phyloP scores from a whole-genome alignment of 2,888 invertebrate genomes.

The Synanthedon andrenaeformis region DNA sequence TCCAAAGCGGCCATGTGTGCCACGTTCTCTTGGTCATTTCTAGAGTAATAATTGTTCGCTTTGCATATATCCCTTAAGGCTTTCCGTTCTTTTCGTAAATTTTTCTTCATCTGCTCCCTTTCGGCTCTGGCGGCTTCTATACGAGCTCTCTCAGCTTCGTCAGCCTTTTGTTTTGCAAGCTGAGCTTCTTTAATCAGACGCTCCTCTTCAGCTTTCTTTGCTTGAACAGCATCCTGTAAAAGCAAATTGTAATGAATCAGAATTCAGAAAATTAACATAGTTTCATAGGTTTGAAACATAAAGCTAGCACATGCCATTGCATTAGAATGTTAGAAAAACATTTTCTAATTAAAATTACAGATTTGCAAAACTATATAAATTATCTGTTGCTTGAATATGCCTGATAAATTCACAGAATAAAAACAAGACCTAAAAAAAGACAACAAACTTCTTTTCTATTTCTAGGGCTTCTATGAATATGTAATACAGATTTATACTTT shows the following conservation, averaged over 20 bases:
- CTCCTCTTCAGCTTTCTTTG: conserved; percentile 87
- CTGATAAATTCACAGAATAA: too few species aligned
- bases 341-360: too few species aligned
- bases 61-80: conserved; percentile 82
- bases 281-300: too few species aligned
- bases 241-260: not conserved
- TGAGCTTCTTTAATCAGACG: conserved; percentile 79
- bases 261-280: not conserved
- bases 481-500: too few species aligned
- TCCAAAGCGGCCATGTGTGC: conserved; percentile 92
- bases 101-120: conserved; percentile 86
- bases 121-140: conserved; percentile 87
- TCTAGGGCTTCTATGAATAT: too few species aligned
- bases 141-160: conserved; percentile 84
- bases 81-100: conserved; percentile 89
- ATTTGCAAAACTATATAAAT: too few species aligned
- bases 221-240: conserved; percentile 79
- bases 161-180: conserved; percentile 80
- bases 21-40: conserved; percentile 78
- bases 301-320: too few species aligned
- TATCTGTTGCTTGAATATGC: too few species aligned
- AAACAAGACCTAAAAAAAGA: too few species aligned
- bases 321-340: too few species aligned
- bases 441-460: too few species aligned
- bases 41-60: conserved; percentile 83